phyloP scores from a whole-genome alignment of 1,140 invertebrate species.

The Chrysopa pallens region DNA sequence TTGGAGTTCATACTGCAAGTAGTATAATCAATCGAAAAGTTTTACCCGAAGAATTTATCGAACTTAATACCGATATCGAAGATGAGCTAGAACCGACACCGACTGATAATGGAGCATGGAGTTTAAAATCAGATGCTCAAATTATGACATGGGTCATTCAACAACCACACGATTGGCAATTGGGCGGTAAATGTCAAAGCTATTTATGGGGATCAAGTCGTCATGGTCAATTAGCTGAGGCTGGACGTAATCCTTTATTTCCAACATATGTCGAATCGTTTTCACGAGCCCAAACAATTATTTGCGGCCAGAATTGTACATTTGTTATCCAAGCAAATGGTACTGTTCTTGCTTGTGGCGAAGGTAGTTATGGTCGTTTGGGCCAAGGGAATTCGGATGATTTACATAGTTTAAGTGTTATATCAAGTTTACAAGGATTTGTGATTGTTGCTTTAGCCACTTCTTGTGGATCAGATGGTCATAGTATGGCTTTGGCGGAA shows the following conservation, averaged over 20 bases:
- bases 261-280: constrained; percentile 28
- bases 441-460: constrained; percentile 42
- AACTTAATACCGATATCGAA: constrained; percentile 6
- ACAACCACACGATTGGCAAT: constrained; percentile 45
- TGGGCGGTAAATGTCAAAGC: constrained; percentile 40
- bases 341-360: constrained; percentile 81
- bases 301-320: constrained; percentile 49
- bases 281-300: constrained; percentile 32
- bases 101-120: constrained; percentile 31
- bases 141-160: constrained; percentile 43
- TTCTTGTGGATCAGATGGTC: constrained; percentile 87
- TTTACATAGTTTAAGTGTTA: constrained; percentile 40
- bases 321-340: constrained; percentile 41
- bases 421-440: constrained; percentile 47
- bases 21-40: constrained; percentile 28
- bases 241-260: constrained; percentile 23
- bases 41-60: constrained; percentile 27
- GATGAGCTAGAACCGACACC: constrained; percentile 18
- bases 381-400: constrained; percentile 90
- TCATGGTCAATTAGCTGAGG: constrained; percentile 43
- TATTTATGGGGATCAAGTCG: constrained; percentile 45
- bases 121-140: constrained; percentile 36
- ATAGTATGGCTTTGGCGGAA: constrained; percentile 79
- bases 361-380: constrained; percentile 81
- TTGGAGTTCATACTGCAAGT: constrained; percentile 33